Conservation (phyloP, 92 coral and sea anemone species). For the Porites lobata region DNA sequence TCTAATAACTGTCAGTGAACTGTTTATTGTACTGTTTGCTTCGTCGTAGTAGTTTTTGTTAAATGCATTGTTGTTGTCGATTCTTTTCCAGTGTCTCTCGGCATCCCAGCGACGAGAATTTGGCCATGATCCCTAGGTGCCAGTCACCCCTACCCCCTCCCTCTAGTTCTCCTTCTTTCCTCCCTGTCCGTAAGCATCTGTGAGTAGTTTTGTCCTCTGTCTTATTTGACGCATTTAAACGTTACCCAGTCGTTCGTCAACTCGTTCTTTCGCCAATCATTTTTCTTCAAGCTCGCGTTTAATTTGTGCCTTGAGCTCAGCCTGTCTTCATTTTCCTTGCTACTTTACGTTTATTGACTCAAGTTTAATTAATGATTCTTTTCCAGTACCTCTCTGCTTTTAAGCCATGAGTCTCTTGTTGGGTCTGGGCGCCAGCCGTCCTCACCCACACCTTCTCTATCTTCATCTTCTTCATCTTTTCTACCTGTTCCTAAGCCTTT, state of each 20-base stretch:
- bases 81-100: slow-evolving; percentile 42
- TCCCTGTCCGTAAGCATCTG: slow-evolving; percentile 30
- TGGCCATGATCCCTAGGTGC: slow-evolving; percentile 19
- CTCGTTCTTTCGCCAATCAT: background rate
- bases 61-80: slow-evolving; percentile 20
- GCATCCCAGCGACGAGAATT: slow-evolving; percentile 38
- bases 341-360: background rate
- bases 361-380: slow-evolving; percentile 13
- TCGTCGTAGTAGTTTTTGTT: background rate
- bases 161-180: slow-evolving; percentile 15
- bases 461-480: slow-evolving; percentile 21
- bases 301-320: background rate
- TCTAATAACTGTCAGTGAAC: background rate
- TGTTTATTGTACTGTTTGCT: background rate
- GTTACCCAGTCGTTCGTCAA: slow-evolving; percentile 7
- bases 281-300: background rate
- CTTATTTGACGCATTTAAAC: slow-evolving; percentile 9
- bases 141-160: slow-evolving; percentile 24
- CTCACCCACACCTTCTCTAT: slow-evolving; percentile 14
- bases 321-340: background rate
- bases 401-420: slow-evolving; percentile 25
- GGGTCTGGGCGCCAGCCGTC: slow-evolving; percentile 34
- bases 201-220: slow-evolving; percentile 11
- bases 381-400: slow-evolving; percentile 39
- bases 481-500: slow-evolving; percentile 33